Percentiles rank a stretch among this genome's conserved stretches.
Conservation (phyloP, 2,797 vertebrate species). For the Echiichthys vipera region DNA sequence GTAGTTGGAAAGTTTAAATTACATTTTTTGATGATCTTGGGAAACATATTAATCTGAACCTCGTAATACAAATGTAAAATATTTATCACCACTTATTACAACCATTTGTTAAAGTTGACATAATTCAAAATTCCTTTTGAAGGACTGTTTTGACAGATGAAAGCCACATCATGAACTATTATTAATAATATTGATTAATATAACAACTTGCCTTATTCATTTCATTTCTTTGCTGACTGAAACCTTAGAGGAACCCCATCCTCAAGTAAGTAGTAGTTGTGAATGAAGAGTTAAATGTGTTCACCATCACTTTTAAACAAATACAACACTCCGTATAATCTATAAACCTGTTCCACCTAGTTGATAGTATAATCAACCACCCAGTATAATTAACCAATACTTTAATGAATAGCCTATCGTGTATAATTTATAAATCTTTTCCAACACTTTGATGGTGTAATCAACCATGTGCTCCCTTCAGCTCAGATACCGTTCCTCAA, state of each 20-base stretch:
- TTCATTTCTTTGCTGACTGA: background rate
- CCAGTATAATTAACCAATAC: slow-evolving; percentile 2
- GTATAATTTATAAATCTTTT: slow-evolving; percentile 33
- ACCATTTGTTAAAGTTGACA: no score
- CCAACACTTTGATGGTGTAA: slow-evolving; percentile 32
- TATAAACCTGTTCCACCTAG: slow-evolving; percentile 11
- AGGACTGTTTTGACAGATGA: no score
- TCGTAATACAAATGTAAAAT: no score
- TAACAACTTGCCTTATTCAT: no score
- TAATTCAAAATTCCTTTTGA: no score
- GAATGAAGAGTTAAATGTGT: background rate
- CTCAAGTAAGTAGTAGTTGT: background rate
- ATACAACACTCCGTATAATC: slow-evolving; percentile 11
- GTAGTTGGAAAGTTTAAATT: background rate
- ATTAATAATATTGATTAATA: no score
- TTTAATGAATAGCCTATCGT: background rate
- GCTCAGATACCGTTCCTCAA: background rate
- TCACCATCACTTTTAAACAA: background rate
- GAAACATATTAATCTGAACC: no score
- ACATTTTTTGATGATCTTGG: background rate
- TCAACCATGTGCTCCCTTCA: slow-evolving; percentile 8
- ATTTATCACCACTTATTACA: no score
- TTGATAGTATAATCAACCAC: slow-evolving; percentile 20
- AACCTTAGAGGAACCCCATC: background rate
- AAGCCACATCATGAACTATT: no score